These are phyloP conservation scores for Aphrocallistes beatrix DNA, from an alignment of 37 sponge, comb jelly and placozoan genomes.

Conservation along the genomic window DNA sequence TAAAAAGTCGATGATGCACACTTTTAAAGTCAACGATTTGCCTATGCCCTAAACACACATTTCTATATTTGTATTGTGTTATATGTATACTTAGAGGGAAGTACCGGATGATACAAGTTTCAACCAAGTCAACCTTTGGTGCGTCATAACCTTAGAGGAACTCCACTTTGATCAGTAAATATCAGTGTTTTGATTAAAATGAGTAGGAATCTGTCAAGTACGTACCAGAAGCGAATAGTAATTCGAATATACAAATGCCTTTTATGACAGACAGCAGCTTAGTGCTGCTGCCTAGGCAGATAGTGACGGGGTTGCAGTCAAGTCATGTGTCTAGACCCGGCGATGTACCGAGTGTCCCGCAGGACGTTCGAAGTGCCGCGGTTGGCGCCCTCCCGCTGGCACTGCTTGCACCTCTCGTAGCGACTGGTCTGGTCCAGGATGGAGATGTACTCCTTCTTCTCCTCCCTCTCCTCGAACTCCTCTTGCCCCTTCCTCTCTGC, in stretches of 20 bases:
- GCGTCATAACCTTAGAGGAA: too few species aligned
- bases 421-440: background rate
- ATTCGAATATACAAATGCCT: slow-evolving; percentile 8
- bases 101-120: too few species aligned
- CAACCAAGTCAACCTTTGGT: too few species aligned
- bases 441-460: background rate
- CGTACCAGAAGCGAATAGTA: background rate
- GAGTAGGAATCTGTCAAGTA: too few species aligned
- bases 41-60: too few species aligned
- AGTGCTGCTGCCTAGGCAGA: background rate
- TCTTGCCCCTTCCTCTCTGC: background rate
- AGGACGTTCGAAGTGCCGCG: background rate
- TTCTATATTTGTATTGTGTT: too few species aligned
- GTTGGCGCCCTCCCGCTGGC: background rate
- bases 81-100: too few species aligned
- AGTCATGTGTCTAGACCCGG: slow-evolving; percentile 7
- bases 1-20: too few species aligned
- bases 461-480: background rate
- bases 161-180: too few species aligned
- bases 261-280: slow-evolving; percentile 12
- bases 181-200: too few species aligned
- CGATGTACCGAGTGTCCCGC: background rate
- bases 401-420: background rate
- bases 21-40: too few species aligned
- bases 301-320: background rate